Conservation (phyloP, 2,797 vertebrate genomes). For the Crenuchus spilurus region DNA sequence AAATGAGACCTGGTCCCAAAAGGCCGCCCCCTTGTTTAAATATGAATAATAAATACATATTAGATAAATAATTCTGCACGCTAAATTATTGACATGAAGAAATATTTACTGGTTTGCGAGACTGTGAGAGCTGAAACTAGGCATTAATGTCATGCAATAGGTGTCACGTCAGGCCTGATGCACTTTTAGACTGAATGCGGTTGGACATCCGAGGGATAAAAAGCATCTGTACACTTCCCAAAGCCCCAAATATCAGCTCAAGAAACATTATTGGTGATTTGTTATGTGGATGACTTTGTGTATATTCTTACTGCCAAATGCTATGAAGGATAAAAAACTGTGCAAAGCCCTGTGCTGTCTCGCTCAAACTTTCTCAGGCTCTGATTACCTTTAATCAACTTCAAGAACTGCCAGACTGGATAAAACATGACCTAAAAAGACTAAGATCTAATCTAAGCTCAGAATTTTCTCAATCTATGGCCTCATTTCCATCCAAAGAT, state of each 20-base stretch:
- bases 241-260: background rate
- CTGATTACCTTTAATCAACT: background rate
- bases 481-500: too few relatives aligned
- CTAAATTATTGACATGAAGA: conserved; percentile 78
- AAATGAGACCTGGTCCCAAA: conserved; percentile 86
- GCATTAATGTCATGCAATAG: conserved; percentile 27
- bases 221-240: background rate
- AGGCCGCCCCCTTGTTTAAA: conserved; percentile 82
- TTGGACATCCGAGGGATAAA: background rate
- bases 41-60: conserved; percentile 84
- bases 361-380: background rate
- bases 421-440: too few relatives aligned
- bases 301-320: background rate
- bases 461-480: too few relatives aligned
- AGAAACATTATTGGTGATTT: conserved; percentile 11
- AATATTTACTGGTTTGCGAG: conserved; percentile 76
- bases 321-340: background rate
- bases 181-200: background rate
- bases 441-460: too few relatives aligned
- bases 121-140: conserved; percentile 28
- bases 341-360: background rate
- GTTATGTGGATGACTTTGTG: background rate
- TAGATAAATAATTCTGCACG: conserved; percentile 82
- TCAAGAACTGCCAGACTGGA: background rate
- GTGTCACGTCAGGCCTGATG: conserved; percentile 19